Base-by-base conservation (phyloP, 2,888 invertebrate genomes). In the Cerastis rubricosa region DNA sequence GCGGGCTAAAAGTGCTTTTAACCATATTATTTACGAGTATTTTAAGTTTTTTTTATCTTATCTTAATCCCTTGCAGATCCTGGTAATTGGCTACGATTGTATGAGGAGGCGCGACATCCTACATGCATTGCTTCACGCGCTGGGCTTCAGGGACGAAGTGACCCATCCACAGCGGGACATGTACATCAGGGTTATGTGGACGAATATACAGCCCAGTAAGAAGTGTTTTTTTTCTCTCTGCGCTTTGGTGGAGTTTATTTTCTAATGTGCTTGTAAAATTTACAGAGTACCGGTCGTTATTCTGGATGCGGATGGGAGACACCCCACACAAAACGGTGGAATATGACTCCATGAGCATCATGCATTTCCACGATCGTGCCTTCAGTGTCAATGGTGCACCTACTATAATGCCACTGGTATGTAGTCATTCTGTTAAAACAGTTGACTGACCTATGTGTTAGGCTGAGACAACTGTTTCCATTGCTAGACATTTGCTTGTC, bases 351-450 rank as follows among this genome's bases (percentile, higher is more conserved):
- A 85, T 90, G 87, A 96, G 96, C 77, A 78, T 95, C 17, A 95
- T 96, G 95, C 95, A 96, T 49, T 96, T 96, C 87, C 94, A 94
- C 76, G 94, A 94, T 40, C 87, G 94, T 22, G 94, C 94, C 0
- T 96, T 89, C 80, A 95, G 92, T 64, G 80, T 81, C 12, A 95
- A 95, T 67, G 96, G 96, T 6, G 93, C 89, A 45, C 90, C 94
- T 2, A 95, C 95, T 8, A 89, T 95, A 5, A 76, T 87, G 8
- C 89, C 95, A 64, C 7, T 68, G 9, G 72, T 74, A 71, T 22
- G 54, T 64, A 63, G 35, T 0, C 19, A 9, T 59, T 59, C 29
- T 17, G 29, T 59, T 59, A 29, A 59, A 29, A 8, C 17, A 8
- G 59, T 4, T 19, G 17, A 19, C 9, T 59, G 9, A 29, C 8